phyloP scores from a whole-genome alignment of 1,140 invertebrate genomes.

The Sinella curviseta region DNA sequence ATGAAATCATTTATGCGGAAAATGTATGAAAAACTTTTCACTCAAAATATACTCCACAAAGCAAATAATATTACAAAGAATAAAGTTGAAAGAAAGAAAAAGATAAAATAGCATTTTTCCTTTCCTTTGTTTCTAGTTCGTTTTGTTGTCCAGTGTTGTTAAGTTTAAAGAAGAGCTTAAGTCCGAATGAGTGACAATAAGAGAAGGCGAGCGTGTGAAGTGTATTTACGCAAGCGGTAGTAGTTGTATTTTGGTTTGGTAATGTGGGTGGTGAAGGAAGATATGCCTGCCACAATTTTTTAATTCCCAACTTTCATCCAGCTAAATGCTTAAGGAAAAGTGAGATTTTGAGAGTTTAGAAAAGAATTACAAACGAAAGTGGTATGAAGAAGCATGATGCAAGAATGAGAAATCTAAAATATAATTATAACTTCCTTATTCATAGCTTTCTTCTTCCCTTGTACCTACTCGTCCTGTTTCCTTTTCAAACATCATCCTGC shows the following conservation, averaged over 20 bases:
- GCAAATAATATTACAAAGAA: not conserved
- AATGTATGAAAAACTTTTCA: not conserved
- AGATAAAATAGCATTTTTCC: not conserved
- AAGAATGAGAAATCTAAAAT: not conserved
- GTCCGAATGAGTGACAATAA: too few species aligned
- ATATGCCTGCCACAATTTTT: not conserved
- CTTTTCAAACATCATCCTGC: too few species aligned
- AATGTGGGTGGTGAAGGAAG: too few species aligned
- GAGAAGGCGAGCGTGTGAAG: too few species aligned
- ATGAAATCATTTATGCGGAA: not conserved
- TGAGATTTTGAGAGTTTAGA: not conserved
- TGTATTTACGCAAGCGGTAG: too few species aligned
- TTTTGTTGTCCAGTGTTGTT: too few species aligned
- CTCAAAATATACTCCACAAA: not conserved
- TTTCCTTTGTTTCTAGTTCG: not conserved
- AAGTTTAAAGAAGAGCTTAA: too few species aligned
- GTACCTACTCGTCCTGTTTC: too few species aligned
- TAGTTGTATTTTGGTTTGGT: too few species aligned
- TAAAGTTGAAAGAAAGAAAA: not conserved
- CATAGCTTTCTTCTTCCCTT: too few species aligned
- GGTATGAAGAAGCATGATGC: not conserved
- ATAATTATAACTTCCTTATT: too few species aligned
- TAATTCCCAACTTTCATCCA: not conserved
- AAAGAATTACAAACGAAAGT: not conserved
- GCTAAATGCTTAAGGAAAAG: not conserved